Evolutionary conservation across 2,797 vertebrate genomes (phyloP).

Genomic region (Macropodus opercularis): DNA sequence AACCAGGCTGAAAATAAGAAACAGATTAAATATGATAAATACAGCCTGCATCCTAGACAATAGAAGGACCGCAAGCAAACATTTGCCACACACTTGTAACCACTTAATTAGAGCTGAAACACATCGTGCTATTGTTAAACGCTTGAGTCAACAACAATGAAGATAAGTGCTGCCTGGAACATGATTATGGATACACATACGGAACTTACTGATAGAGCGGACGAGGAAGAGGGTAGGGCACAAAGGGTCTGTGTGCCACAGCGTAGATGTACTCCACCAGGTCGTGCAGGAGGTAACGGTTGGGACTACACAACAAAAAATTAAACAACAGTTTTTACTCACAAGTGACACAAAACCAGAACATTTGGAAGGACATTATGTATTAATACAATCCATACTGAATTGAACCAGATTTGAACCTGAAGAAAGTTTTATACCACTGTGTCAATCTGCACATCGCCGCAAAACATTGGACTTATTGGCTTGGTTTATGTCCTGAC

Average conservation of each 20-base stretch:
- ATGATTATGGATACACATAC: not conserved
- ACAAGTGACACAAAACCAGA: not conserved
- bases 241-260: slow-evolving; percentile 80
- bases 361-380: too few species aligned
- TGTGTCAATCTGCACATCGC: too few species aligned
- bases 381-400: not conserved
- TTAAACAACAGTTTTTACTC: not conserved
- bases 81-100: too few species aligned
- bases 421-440: too few species aligned
- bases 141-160: not conserved
- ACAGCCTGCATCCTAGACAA: too few species aligned
- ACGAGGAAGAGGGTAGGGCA: slow-evolving; percentile 87
- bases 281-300: slow-evolving; percentile 90
- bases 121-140: not conserved
- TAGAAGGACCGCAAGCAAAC: too few species aligned
- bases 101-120: too few species aligned
- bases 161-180: fast-evolving
- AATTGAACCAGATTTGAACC: too few species aligned
- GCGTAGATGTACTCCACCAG: slow-evolving; percentile 89
- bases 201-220: slow-evolving; percentile 88
- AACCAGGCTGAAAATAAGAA: slow-evolving; percentile 76
- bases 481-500: too few species aligned
- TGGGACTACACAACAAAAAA: slow-evolving; percentile 79
- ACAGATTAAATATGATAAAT: too few species aligned
- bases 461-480: too few species aligned